Percentiles rank a stretch among this genome's conserved stretches.
These are phyloP conservation scores for Drosophila tani DNA, from an alignment of 1,140 invertebrate genomes.

Conservation along the genomic window DNA sequence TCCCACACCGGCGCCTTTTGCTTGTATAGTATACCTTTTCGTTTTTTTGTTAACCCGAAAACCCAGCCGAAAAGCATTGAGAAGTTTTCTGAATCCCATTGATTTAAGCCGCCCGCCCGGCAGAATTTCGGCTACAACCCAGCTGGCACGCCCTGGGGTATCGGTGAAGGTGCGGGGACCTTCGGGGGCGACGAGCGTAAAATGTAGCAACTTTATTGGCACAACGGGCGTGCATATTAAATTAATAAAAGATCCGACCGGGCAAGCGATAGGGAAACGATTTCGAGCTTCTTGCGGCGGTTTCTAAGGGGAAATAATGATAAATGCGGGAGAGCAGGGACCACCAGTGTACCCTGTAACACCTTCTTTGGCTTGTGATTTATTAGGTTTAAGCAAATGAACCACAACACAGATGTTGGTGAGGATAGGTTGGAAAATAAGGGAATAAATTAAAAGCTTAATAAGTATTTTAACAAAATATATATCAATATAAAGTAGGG, in stretches of 20 bases:
- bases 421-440: neutral
- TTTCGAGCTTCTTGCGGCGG: constrained; percentile 19
- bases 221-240: constrained; percentile 79
- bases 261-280: constrained; percentile 24
- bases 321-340: neutral
- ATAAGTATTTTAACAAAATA: neutral
- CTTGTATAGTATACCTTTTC: constrained; percentile 9
- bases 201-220: constrained; percentile 83
- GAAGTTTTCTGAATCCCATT: constrained; percentile 58
- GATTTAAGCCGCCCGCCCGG: constrained; percentile 71
- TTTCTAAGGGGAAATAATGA: constrained; percentile 7
- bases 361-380: neutral
- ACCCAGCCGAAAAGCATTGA: constrained; percentile 44
- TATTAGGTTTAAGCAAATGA: neutral
- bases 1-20: constrained; percentile 50
- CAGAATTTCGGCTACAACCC: constrained; percentile 36
- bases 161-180: constrained; percentile 3
- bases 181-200: constrained; percentile 56
- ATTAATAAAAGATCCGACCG: constrained; percentile 66
- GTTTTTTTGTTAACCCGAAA: constrained; percentile 27
- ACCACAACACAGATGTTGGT: neutral
- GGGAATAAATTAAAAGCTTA: too few relatives aligned
- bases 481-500: neutral
- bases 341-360: constrained; percentile 16
- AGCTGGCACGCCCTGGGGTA: constrained; percentile 52